A percentile compares a stretch with the other conserved stretches of the same genome.
These are phyloP conservation scores for Triplophysa siluroides DNA, from an alignment of 2,113 vertebrate genomes.

Conservation along the genomic window DNA sequence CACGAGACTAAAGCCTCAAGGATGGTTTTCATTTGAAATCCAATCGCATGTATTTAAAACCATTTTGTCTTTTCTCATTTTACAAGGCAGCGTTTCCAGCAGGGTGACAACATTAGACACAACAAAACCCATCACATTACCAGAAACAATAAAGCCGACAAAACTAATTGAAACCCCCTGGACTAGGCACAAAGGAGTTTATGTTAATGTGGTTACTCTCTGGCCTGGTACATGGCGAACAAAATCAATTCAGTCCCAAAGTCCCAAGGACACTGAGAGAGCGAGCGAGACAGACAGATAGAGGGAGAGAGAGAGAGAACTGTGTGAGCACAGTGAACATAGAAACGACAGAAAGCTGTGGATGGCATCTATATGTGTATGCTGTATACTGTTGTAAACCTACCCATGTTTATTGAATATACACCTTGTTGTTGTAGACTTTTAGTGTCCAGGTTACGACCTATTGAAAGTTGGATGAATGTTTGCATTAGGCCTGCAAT, in stretches of 20 bases:
- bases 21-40: slow-evolving; percentile 19
- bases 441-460: background rate
- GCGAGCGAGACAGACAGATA: background rate
- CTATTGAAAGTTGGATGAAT: background rate
- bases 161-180: slow-evolving; percentile 53
- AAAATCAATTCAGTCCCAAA: slow-evolving; percentile 42
- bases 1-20: slow-evolving; percentile 4
- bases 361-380: background rate
- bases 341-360: background rate
- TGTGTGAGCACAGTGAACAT: slow-evolving; percentile 7
- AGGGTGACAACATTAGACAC: slow-evolving; percentile 27
- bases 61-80: slow-evolving; percentile 26
- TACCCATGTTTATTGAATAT: too few species aligned
- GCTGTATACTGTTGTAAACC: too few species aligned
- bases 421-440: too few species aligned
- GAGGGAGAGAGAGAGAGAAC: background rate
- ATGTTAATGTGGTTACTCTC: slow-evolving; percentile 49
- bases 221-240: slow-evolving; percentile 26
- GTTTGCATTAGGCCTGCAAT: slow-evolving; percentile 1
- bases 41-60: slow-evolving; percentile 22
- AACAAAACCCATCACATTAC: slow-evolving; percentile 39
- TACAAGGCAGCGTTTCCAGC: background rate
- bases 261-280: slow-evolving; percentile 28
- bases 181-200: slow-evolving; percentile 51
- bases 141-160: slow-evolving; percentile 46